A percentile compares a stretch with the other conserved stretches of the same genome.
phyloP scores from a whole-genome alignment of 30 jellyfish, hydroid and myxozoan genomes.

The Aurelia coerulea region DNA sequence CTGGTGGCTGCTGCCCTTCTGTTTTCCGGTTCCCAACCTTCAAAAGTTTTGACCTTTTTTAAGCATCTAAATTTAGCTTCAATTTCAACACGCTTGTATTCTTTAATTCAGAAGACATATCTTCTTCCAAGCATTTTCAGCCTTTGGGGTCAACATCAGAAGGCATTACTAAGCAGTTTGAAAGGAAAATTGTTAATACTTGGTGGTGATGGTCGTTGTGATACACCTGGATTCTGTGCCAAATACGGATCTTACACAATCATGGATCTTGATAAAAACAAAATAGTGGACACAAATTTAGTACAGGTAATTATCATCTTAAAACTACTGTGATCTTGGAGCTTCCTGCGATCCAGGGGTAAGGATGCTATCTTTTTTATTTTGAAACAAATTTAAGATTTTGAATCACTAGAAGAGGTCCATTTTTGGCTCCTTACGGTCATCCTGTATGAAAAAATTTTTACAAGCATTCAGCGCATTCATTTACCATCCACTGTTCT shows the following conservation, averaged over 20 bases:
- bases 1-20: conserved; percentile 25
- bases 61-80: conserved; percentile 4
- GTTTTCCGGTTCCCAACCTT: conserved; percentile 28
- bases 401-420: no score
- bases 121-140: conserved; percentile 10
- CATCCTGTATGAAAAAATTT: no score
- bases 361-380: no score
- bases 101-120: conserved; percentile 23
- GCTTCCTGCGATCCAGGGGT: no score
- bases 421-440: no score
- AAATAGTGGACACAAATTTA: conserved; percentile 10
- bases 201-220: conserved; percentile 37
- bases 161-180: not conserved
- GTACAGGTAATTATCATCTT: conserved; percentile 1
- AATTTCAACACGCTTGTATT: conserved; percentile 15
- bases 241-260: conserved; percentile 19
- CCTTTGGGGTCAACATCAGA: conserved; percentile 14
- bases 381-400: no score
- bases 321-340: no score
- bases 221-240: conserved; percentile 40
- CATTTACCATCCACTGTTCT: no score
- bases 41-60: conserved; percentile 19
- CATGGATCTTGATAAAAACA: conserved; percentile 21
- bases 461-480: no score
- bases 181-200: conserved; percentile 4